Percentiles rank a stretch among this genome's conserved stretches.
Conservation (phyloP, 2,888 invertebrate genomes). For the Melinaea marsaeus region DNA sequence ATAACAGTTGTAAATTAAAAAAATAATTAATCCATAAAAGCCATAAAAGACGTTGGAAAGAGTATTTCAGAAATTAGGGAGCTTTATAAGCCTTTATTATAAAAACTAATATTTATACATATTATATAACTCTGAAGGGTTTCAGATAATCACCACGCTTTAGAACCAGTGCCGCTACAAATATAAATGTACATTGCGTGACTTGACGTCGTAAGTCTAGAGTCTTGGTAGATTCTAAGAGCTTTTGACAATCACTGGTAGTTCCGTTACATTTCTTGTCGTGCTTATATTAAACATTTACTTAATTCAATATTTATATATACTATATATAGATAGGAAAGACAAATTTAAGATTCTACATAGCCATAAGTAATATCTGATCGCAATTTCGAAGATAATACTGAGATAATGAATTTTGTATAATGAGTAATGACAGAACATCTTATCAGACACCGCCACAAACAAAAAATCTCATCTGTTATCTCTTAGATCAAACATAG, state of each 20-base stretch:
- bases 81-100: no score
- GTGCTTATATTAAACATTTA: not conserved
- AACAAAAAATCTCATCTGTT: slow-evolving; percentile 27
- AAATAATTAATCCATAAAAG: no score
- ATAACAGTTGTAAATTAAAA: no score
- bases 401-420: slow-evolving; percentile 26
- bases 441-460: slow-evolving; percentile 26
- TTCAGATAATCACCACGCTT: no score
- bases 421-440: slow-evolving; percentile 18
- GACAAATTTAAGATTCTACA: not conserved
- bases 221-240: slow-evolving; percentile 1
- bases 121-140: no score
- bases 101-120: no score
- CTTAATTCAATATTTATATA: not conserved
- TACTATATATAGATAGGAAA: not conserved
- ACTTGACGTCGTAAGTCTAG: slow-evolving; percentile 12
- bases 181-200: slow-evolving; percentile 20
- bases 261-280: not conserved
- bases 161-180: slow-evolving; percentile 4
- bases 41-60: no score
- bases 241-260: slow-evolving; percentile 5
- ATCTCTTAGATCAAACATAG: slow-evolving; percentile 20
- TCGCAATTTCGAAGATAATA: not conserved
- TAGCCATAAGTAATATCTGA: not conserved
- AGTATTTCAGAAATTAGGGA: no score